phyloP scores from a whole-genome alignment of 2,797 vertebrate genomes.

The Rhinichthys osculus region DNA sequence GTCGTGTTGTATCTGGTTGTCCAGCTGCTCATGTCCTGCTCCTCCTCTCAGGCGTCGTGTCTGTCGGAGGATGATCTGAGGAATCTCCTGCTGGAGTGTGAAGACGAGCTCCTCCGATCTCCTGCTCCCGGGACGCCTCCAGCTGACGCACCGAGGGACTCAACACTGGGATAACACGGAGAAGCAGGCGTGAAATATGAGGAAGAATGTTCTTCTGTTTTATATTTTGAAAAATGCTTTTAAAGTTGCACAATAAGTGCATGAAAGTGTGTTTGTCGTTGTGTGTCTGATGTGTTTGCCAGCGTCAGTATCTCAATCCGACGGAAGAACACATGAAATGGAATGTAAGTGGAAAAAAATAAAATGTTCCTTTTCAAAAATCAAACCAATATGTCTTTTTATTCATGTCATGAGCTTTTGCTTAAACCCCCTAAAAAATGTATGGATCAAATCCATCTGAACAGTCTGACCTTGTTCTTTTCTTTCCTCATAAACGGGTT shows the following conservation, averaged over 20 bases:
- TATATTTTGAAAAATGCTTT: background rate
- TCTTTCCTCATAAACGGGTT: background rate
- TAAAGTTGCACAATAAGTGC: constrained; percentile 20
- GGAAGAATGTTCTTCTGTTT: background rate
- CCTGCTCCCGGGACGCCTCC: background rate
- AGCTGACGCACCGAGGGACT: no score
- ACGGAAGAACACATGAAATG: background rate
- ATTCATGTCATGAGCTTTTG: constrained; percentile 8
- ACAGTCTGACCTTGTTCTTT: background rate
- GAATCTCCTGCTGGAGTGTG: constrained; percentile 84
- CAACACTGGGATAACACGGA: no score
- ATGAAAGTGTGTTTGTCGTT: constrained; percentile 13
- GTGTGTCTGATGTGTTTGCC: background rate
- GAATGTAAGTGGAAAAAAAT: constrained; percentile 1
- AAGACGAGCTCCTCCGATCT: constrained; percentile 68
- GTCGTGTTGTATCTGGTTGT: no score
- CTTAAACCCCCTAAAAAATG: background rate
- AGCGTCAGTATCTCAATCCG: background rate
- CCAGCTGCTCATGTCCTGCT: no score
- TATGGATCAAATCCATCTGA: constrained; percentile 10
- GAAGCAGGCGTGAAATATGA: constrained; percentile 60
- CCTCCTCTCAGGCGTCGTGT: no score
- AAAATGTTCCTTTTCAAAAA: constrained; percentile 37
- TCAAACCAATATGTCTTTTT: constrained; percentile 33
- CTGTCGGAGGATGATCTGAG: constrained; percentile 79